Evolutionary conservation across 2,113 vertebrate species (phyloP).

Genomic region (Setophaga coronata): DNA sequence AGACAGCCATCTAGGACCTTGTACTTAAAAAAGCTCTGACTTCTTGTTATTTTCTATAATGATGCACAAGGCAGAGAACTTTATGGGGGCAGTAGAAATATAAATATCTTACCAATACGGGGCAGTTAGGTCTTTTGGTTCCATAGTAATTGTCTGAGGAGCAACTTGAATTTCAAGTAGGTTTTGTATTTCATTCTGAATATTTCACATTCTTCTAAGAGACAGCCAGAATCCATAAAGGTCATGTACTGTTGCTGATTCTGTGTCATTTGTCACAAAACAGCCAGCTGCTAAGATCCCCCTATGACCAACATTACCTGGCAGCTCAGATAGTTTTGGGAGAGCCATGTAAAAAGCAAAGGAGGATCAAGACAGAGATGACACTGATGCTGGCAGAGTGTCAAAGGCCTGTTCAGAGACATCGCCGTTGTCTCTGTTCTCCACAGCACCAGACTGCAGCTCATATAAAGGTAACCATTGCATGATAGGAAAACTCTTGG

Average conservation of each 20-base stretch:
- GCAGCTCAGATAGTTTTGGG: slow-evolving; percentile 45
- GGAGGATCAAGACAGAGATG: slow-evolving; percentile 26
- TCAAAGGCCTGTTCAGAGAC: background rate
- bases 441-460: background rate
- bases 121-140: slow-evolving; percentile 46
- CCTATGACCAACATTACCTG: slow-evolving; percentile 59
- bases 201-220: slow-evolving; percentile 60
- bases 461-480: background rate
- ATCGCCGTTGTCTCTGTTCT: background rate
- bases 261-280: slow-evolving; percentile 67
- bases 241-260: slow-evolving; percentile 62
- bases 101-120: slow-evolving; percentile 59
- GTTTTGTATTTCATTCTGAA: slow-evolving; percentile 62
- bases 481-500: background rate
- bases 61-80: slow-evolving; percentile 53
- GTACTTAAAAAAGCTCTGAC: slow-evolving; percentile 32
- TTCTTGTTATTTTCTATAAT: slow-evolving; percentile 55
- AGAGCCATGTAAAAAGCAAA: slow-evolving; percentile 16
- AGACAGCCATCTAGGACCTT: slow-evolving; percentile 19
- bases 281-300: slow-evolving; percentile 59
- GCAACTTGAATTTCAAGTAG: slow-evolving; percentile 67
- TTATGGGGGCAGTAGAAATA: slow-evolving; percentile 54
- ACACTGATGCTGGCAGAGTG: background rate
- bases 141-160: slow-evolving; percentile 66
- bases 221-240: slow-evolving; percentile 69